phyloP scores from a whole-genome alignment of 2,888 invertebrate species.

The Euproctis similis region DNA sequence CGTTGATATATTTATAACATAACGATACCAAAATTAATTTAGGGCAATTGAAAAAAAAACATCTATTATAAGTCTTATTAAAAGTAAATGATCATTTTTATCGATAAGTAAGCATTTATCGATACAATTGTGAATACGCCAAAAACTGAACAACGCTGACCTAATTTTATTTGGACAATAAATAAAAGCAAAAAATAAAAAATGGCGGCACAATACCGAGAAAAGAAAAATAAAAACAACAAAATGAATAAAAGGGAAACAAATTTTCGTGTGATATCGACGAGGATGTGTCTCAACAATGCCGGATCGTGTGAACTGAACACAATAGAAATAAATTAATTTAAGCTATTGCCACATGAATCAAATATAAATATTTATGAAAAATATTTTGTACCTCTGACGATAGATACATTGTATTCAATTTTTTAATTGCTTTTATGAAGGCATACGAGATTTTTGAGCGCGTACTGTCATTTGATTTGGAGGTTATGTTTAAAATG shows the following conservation, averaged over 20 bases:
- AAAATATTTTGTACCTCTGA: conserved; percentile 9
- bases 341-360: conserved; percentile 14
- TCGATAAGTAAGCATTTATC: too few relatives aligned
- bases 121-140: too few relatives aligned
- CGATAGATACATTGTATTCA: neutral
- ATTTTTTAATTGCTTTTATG: neutral
- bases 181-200: too few relatives aligned
- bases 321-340: conserved; percentile 28
- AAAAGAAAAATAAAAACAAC: conserved; percentile 7
- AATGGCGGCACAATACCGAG: conserved; percentile 4
- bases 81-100: too few relatives aligned
- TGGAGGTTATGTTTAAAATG: neutral
- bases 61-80: too few relatives aligned
- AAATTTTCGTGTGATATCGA: conserved; percentile 29
- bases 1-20: too few relatives aligned
- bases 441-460: neutral
- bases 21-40: too few relatives aligned
- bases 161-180: conserved; percentile 6
- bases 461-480: neutral
- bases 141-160: conserved; percentile 1
- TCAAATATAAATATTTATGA: conserved; percentile 17
- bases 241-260: conserved; percentile 32
- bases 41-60: too few relatives aligned
- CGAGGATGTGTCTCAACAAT: conserved; percentile 29
- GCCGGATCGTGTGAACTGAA: conserved; percentile 30